Percentiles rank a stretch among this genome's conserved stretches.
phyloP scores from a whole-genome alignment of 2,888 invertebrate species.

The Ferdinandea cuprea region DNA sequence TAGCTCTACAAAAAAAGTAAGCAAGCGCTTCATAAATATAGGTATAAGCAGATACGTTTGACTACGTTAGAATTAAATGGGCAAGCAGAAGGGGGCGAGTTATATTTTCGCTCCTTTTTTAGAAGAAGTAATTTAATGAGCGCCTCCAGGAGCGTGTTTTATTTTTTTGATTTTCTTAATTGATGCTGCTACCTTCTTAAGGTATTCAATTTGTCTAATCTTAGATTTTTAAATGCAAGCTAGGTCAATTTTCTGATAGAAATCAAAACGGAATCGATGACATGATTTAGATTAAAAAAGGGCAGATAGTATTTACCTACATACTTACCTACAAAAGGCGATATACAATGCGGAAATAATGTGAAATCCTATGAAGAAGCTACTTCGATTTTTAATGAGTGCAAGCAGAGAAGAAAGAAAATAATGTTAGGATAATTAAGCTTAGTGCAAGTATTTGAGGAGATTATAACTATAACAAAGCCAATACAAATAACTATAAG shows the following conservation, averaged over 20 bases:
- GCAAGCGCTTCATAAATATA: neutral
- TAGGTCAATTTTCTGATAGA: constrained; percentile 9
- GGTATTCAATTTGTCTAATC: neutral
- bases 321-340: too few relatives aligned
- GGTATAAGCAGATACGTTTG: neutral
- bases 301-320: neutral
- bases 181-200: constrained; percentile 1
- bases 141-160: neutral
- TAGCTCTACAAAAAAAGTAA: too few relatives aligned
- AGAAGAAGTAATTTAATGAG: constrained; percentile 9
- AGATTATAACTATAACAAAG: too few relatives aligned
- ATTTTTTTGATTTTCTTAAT: neutral
- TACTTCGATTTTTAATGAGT: neutral
- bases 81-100: neutral
- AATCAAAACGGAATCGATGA: neutral
- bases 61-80: neutral
- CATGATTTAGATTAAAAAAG: constrained; percentile 6
- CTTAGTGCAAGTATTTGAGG: too few relatives aligned
- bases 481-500: too few relatives aligned
- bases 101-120: neutral
- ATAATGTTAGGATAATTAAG: neutral
- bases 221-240: constrained; percentile 2
- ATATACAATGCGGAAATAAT: neutral
- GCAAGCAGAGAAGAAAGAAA: neutral
- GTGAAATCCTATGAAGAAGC: neutral